Evolutionary conservation across 2,888 invertebrate genomes (phyloP), one percentile per base, ranked within the genome.

Genomic region (Copidosoma aretas): DNA sequence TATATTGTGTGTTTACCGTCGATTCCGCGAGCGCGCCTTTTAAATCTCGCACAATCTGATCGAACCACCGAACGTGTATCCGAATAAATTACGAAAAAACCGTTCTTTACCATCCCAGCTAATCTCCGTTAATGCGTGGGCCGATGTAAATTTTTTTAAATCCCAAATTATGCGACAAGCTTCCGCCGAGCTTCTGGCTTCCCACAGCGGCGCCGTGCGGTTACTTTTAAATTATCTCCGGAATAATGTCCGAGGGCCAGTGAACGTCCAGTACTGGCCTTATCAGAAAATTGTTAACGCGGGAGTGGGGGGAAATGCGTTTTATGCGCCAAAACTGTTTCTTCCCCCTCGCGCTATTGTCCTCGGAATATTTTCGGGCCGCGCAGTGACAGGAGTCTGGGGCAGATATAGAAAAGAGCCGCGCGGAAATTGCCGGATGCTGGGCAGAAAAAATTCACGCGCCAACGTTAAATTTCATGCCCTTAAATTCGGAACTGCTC

Each of bases 281-380:
- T 59, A 63, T 67, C 61, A 53, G 46, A 46, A 60, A 59, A 58
- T 19, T 58, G 32, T 51, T 46, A 60, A 46, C 32, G 65, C 14
- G 15, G 21, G 19, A 32, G 10, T 32, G n/a, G n/a, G n/a, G n/a
- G n/a, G n/a, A n/a, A 32, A 32, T 32, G 32, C 25, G 19, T 32
- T 41, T 22, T 46, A 41, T 46, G 25, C 46, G 22, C 32, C 19
- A 39, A 51, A 60, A 46, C 21, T 46, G 54, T 60, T 65, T 53
- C 19, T 8, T 32, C 24, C 43, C 43, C 12, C 43, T 4, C 54
- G 14, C 53, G 49, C 49, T 49, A 10, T 22, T 22, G 24, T 12
- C 1, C 32, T 14, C 43, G 32, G 22, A 17, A 19, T 15, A 59
- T 53, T 24, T 43, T 21, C 25, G 24, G 59, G 25, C 46, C 43